Conservation (phyloP, 2,888 invertebrate genomes). For the Eristalis arbustorum region DNA sequence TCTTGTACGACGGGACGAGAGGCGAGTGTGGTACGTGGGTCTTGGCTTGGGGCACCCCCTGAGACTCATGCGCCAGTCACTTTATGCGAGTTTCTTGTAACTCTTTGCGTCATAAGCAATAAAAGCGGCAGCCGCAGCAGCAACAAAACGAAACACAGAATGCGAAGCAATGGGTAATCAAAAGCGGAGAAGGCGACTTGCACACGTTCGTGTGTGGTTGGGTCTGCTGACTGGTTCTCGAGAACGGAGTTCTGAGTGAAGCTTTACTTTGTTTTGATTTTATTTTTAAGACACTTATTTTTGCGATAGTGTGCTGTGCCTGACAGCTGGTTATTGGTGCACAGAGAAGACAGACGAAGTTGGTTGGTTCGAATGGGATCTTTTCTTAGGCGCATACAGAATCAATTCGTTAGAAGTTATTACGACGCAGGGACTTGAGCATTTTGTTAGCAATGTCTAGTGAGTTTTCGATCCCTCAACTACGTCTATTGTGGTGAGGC, state of each 20-base stretch:
- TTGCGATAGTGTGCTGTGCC: neutral
- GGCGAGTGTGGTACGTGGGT: neutral
- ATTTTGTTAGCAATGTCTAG: too few species aligned
- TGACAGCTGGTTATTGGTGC: neutral
- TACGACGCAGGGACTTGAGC: too few species aligned
- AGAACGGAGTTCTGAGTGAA: conserved; percentile 34
- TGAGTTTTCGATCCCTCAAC: too few species aligned
- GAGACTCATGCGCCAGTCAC: conserved; percentile 35
- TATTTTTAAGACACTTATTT: neutral
- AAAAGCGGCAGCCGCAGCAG: conserved; percentile 3
- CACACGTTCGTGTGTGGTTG: neutral
- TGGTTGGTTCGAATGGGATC: neutral
- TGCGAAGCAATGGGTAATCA: neutral
- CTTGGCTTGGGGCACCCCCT: neutral
- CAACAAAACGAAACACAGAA: conserved; percentile 2
- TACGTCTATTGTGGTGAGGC: too few species aligned
- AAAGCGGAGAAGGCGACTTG: neutral
- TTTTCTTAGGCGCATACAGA: neutral
- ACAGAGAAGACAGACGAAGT: neutral
- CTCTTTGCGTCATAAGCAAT: conserved; percentile 37
- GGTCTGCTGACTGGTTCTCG: conserved; percentile 15
- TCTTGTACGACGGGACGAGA: neutral
- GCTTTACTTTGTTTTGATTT: neutral
- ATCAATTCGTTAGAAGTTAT: too few species aligned
- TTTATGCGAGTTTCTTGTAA: conserved; percentile 30